phyloP scores from a whole-genome alignment of 2,888 invertebrate genomes.

The Tortricodes alternella region DNA sequence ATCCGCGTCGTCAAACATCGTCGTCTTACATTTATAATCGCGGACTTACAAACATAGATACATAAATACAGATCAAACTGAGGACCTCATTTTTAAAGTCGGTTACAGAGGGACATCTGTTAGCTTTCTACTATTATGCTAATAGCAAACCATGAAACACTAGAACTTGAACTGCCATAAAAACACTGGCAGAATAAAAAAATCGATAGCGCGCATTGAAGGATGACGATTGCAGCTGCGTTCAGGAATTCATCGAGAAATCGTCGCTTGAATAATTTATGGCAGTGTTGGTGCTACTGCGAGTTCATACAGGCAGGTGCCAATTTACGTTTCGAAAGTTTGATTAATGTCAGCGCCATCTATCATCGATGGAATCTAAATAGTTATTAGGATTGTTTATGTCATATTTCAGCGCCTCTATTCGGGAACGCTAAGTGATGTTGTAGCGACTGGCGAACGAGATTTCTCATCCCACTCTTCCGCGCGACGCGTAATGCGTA shows the following conservation, averaged over 20 bases:
- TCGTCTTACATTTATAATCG: too few species aligned
- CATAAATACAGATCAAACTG: too few species aligned
- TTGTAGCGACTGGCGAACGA: too few species aligned
- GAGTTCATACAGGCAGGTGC: conserved; percentile 1
- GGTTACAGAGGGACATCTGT: too few species aligned
- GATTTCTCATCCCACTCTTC: too few species aligned
- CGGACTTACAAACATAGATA: too few species aligned
- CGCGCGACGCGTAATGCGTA: too few species aligned
- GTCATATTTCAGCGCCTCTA: too few species aligned
- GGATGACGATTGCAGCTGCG: conserved; percentile 73
- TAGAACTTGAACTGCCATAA: conserved; percentile 11
- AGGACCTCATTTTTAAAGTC: too few species aligned
- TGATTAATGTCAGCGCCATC: neutral
- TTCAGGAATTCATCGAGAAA: conserved; percentile 80
- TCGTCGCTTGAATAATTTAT: conserved; percentile 77
- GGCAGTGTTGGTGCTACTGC: conserved; percentile 33
- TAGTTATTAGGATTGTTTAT: neutral
- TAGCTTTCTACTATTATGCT: too few species aligned
- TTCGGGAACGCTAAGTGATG: too few species aligned
- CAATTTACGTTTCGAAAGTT: conserved; percentile 2
- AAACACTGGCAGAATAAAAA: conserved; percentile 53
- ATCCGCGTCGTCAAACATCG: too few species aligned
- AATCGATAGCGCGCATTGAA: conserved; percentile 67
- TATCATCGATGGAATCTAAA: neutral
- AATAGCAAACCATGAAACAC: neutral